These are phyloP conservation scores for Callorhinus ursinus DNA, from an alignment of 2,113 vertebrate species.

Conservation along the genomic window DNA sequence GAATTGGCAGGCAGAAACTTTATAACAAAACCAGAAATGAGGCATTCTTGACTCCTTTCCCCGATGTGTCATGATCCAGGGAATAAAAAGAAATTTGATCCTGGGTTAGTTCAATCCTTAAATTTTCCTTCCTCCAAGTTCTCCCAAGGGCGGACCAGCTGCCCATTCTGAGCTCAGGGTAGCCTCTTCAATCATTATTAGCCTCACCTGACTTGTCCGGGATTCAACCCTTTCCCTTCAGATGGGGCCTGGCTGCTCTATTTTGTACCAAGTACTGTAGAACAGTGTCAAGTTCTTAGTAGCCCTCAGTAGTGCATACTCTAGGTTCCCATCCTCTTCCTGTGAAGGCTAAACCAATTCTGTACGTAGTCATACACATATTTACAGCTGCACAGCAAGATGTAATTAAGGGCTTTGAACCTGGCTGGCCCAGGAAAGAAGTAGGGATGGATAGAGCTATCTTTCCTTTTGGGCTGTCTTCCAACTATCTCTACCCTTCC, in stretches of 20 bases:
- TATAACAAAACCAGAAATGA: constrained; percentile 38
- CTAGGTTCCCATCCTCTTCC: constrained; percentile 14
- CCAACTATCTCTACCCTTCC: constrained; percentile 48
- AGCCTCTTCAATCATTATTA: not conserved
- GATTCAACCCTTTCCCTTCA: not conserved
- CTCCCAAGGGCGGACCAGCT: not conserved
- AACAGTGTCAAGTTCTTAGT: constrained; percentile 1
- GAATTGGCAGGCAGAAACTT: constrained; percentile 14
- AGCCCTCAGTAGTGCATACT: not conserved
- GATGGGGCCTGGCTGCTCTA: not conserved
- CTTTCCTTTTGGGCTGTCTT: constrained; percentile 64
- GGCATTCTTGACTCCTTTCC: constrained; percentile 1
- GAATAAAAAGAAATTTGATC: constrained; percentile 80
- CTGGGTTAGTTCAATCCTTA: constrained; percentile 58
- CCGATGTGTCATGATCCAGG: constrained; percentile 56
- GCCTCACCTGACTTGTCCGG: constrained; percentile 35
- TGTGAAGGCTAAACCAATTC: not conserved
- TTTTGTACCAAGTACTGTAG: constrained; percentile 13
- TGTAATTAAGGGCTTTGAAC: constrained; percentile 54
- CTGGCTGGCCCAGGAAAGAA: constrained; percentile 67
- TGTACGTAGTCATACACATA: not conserved
- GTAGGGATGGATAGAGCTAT: constrained; percentile 54
- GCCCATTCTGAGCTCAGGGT: constrained; percentile 17
- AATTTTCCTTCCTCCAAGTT: constrained; percentile 11
- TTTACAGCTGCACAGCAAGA: not conserved